Evolutionary conservation across 1,140 invertebrate species (phyloP), one percentile per base, ranked within the genome.

Genomic region (Procambarus clarkii): DNA sequence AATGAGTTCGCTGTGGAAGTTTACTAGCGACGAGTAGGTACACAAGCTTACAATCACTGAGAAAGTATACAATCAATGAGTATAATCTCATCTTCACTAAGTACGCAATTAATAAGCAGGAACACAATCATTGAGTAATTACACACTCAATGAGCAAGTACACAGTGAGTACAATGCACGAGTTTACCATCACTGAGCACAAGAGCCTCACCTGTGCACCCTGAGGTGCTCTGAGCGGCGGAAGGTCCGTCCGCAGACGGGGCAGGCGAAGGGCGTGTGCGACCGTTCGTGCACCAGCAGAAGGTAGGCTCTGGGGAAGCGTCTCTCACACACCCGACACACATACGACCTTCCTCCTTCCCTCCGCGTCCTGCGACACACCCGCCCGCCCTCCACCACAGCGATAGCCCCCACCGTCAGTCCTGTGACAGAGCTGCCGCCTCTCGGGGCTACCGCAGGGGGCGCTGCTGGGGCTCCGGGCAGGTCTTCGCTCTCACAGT

Each of bases 221-320:
- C 89, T 91, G 58, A 91, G 89, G 82, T 91, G 82, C 58, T 91
- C 89, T 34, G 82, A 78, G 15, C 89, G 69, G n/a, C 89, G 46
- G 82, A 91, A 91, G 60, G 89, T 86, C n/a, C 89, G 69, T n/a
- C 89, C 89, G 45, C 82, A 91, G 82, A 91, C 76, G 45, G 82
- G 89, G 15, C 89, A 86, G 34, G 89, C 86, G 82, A 91, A 74
- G 74, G 88, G 89, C 9, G 89, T 85, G 82, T 91, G 89, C 0
- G 82, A 71, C 58, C 89, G 60, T 60, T 91, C 89, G 76, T 91
- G 89, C 45, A 91, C 89, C 77, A 91, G 82, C 74, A 91, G 89
- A 1, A 91, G 82, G 60, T 91, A 91, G 46, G 89, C 82, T 21
- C 89, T 46, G 44, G 89, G 89, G 58, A 91, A 91, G 50, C 82